Base-by-base conservation (phyloP, 2,888 invertebrate species). In the Unio delphinus region DNA sequence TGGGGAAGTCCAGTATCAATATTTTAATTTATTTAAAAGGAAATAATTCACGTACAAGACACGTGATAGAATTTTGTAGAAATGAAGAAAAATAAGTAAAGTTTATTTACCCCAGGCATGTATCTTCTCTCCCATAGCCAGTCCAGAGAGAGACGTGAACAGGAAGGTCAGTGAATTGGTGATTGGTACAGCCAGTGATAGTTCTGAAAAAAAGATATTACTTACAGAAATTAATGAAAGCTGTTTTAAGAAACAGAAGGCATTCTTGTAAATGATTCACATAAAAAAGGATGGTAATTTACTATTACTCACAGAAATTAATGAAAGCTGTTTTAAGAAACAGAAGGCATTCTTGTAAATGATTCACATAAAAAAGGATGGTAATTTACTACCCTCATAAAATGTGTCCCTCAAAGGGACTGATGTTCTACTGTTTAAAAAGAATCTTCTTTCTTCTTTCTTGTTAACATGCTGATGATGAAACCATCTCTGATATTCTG, bases 141-240 rank as follows among this genome's bases (percentile, higher is more conserved):
- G 93, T 0, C 95, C 96, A 0, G 94, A 93, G 69, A 95, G 82
- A 0, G 94, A 95, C 0, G 96, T 96, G 89, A 94, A 94, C 0
- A 94, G 93, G 90, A 97, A 96, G 20, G 96, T 95, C 56, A 96
- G 91, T 0, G 96, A 94, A 91, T 96, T 97, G 17, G 95, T 94
- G 1, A 95, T 92, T 1, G 96, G 90, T 95, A 96, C 72, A 95
- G 93, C 79, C 95, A 93, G 82, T 95, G 92, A 91, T 95, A 98
- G 87, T 96, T 97, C 97, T 97, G 92, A 57, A 94, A 71, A 20
- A 11, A 45, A 15, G 15, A 94, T 28, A 64, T 23, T 23, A 3
- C 8, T 11, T 8, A n/a, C 58, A 23, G n/a, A 58, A 58, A 58
- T 23, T 59, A 15, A 59, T 8, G n/a, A n/a, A 18, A 15, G 59